Evolutionary conservation across 1,140 invertebrate species (phyloP).

Genomic region (Aphelinus atriplicis): DNA sequence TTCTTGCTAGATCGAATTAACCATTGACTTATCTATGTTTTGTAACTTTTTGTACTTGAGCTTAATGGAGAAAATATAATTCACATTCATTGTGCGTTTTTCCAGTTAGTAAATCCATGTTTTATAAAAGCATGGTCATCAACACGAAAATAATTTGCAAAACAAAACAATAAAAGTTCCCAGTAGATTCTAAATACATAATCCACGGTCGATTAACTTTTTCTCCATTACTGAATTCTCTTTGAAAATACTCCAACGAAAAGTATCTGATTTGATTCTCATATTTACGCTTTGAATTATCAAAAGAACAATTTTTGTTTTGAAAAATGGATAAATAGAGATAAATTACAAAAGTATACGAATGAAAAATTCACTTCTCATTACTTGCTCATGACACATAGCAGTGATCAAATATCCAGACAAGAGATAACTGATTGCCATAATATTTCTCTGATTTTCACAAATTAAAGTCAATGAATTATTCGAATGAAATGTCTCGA

Average conservation of each 20-base stretch:
- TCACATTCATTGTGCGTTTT: constrained; percentile 15
- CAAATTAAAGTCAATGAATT: too few relatives aligned
- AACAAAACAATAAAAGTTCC: constrained; percentile 23
- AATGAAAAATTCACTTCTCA: too few relatives aligned
- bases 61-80: not conserved
- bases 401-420: too few relatives aligned
- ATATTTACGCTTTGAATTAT: not conserved
- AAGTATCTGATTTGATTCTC: constrained; percentile 15
- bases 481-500: too few relatives aligned
- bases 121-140: constrained; percentile 13
- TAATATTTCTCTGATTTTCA: too few relatives aligned
- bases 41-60: not conserved
- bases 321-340: not conserved
- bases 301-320: constrained; percentile 15
- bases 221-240: constrained; percentile 17
- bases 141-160: constrained; percentile 32
- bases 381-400: too few relatives aligned
- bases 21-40: not conserved
- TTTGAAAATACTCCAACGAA: constrained; percentile 3
- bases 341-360: too few relatives aligned
- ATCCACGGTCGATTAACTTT: constrained; percentile 17
- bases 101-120: constrained; percentile 28
- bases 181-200: constrained; percentile 22
- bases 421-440: too few relatives aligned
- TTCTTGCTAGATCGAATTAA: not conserved